A percentile compares a stretch with the other conserved stretches of the same genome.
Evolutionary conservation across 2,113 vertebrate species (phyloP).

Genomic region (Datnioides undecimradiatus): DNA sequence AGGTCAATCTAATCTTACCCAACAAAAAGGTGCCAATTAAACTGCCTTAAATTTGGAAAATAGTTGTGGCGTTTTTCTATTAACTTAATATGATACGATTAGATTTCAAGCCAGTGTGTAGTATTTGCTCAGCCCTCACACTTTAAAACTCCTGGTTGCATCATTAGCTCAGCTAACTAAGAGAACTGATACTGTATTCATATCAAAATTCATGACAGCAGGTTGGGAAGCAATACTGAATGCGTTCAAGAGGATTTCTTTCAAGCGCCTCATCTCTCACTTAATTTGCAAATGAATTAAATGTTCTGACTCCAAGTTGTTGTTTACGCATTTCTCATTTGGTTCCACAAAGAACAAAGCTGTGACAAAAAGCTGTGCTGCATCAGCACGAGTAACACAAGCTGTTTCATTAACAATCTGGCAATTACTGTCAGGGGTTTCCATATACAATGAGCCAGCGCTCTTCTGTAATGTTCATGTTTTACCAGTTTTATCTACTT

Average conservation of each 20-base stretch:
- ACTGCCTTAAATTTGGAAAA: not conserved
- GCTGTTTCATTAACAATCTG: conserved; percentile 8
- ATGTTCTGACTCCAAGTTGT: not conserved
- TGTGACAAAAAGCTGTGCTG: not conserved
- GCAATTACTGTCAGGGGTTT: not conserved
- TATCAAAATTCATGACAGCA: not conserved
- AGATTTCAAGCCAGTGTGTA: not conserved
- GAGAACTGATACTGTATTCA: not conserved
- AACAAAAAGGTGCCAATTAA: not conserved
- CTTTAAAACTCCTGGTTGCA: not conserved
- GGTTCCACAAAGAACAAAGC: not conserved
- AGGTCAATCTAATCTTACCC: not conserved
- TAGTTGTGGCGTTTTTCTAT: not conserved
- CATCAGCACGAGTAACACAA: not conserved
- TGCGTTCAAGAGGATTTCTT: not conserved
- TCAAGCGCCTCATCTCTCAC: not conserved
- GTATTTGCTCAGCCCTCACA: not conserved
- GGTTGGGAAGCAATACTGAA: not conserved
- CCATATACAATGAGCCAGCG: not conserved
- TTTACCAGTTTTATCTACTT: conserved; percentile 12
- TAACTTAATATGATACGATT: not conserved
- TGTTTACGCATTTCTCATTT: not conserved
- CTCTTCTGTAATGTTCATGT: not conserved
- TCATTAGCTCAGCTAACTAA: not conserved
- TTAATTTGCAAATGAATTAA: not conserved